These are phyloP conservation scores for Acronicta aceris DNA, from an alignment of 2,888 invertebrate genomes.

Conservation along the genomic window DNA sequence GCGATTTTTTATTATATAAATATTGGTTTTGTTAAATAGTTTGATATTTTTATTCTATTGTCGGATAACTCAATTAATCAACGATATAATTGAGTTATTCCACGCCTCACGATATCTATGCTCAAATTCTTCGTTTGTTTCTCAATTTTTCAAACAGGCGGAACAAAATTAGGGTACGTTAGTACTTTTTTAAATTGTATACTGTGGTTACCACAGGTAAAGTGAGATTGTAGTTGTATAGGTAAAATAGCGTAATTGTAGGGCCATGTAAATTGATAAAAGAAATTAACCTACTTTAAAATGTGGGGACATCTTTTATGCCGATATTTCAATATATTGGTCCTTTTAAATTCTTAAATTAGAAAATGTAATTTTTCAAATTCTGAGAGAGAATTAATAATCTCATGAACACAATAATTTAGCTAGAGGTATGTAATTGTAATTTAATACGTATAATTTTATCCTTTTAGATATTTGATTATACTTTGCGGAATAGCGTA, in stretches of 20 bases:
- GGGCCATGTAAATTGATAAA: slow-evolving; percentile 36
- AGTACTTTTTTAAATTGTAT: slow-evolving; percentile 56
- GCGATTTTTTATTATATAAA: slow-evolving; percentile 47
- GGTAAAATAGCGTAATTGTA: slow-evolving; percentile 46
- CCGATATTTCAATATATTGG: slow-evolving; percentile 40
- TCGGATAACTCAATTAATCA: slow-evolving; percentile 31
- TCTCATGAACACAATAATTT: slow-evolving; percentile 65
- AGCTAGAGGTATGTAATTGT: slow-evolving; percentile 52
- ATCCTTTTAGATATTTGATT: slow-evolving; percentile 32
- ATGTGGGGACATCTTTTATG: slow-evolving; percentile 16
- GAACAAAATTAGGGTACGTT: slow-evolving; percentile 66
- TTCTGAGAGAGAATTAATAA: slow-evolving; percentile 67
- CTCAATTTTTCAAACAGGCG: slow-evolving; percentile 59
- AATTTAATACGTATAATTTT: slow-evolving; percentile 43
- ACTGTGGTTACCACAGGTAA: slow-evolving; percentile 70
- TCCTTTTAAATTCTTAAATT: slow-evolving; percentile 46
- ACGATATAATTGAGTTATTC: slow-evolving; percentile 31
- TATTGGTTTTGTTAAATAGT: slow-evolving; percentile 51
- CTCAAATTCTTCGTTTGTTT: slow-evolving; percentile 67
- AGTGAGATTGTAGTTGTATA: slow-evolving; percentile 78
- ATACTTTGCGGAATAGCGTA: slow-evolving; percentile 40
- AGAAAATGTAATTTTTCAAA: slow-evolving; percentile 42
- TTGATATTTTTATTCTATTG: slow-evolving; percentile 41
- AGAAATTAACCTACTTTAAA: slow-evolving; percentile 31
- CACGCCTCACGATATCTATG: slow-evolving; percentile 54